Conservation (phyloP, 2,797 vertebrate species). For the Siniperca scherzeri region DNA sequence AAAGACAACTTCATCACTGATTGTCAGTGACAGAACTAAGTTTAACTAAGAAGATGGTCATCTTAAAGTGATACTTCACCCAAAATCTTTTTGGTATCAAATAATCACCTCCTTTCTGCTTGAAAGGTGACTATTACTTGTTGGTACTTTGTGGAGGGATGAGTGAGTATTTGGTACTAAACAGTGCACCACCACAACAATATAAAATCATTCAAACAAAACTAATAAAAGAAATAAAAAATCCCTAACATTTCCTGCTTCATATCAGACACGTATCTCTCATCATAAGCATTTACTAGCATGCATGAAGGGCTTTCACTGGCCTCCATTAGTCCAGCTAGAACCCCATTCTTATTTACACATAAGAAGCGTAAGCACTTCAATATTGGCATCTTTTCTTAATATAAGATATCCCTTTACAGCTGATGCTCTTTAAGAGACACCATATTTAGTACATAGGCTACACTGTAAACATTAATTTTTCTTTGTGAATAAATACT, state of each 20-base stretch:
- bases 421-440: conserved; percentile 67
- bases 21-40: conserved; percentile 17
- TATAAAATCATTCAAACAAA: conserved; percentile 46
- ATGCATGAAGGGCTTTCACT: conserved; percentile 57
- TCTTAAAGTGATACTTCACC: conserved; percentile 13
- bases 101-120: background rate
- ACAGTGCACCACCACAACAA: conserved; percentile 58
- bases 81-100: background rate
- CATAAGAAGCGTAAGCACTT: conserved; percentile 55
- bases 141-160: background rate
- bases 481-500: conserved; percentile 75
- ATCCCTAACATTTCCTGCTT: conserved; percentile 56
- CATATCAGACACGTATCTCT: conserved; percentile 47
- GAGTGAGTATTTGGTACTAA: conserved; percentile 13
- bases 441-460: conserved; percentile 61
- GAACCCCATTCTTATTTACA: conserved; percentile 58
- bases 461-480: conserved; percentile 78
- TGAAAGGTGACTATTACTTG: background rate
- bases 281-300: conserved; percentile 60
- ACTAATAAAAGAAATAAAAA: conserved; percentile 8
- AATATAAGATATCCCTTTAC: conserved; percentile 79
- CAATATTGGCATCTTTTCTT: conserved; percentile 71
- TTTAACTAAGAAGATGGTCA: background rate
- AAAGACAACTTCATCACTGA: conserved; percentile 20
- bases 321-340: conserved; percentile 52